Evolutionary conservation across 92 coral and sea anemone species (phyloP).

Genomic region (Epizoanthus fatuus): DNA sequence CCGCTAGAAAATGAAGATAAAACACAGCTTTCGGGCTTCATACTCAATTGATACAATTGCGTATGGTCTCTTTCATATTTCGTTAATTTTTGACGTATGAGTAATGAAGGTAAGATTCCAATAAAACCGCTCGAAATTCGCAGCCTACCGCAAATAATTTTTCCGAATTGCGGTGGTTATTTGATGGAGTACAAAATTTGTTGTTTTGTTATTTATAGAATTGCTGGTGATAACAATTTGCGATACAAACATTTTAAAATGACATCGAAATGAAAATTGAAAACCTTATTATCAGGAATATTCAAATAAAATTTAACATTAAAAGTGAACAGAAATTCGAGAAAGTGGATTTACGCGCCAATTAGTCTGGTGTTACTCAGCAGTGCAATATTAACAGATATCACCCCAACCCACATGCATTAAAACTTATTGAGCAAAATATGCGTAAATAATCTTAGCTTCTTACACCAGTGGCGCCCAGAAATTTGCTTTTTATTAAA

Average conservation of each 20-base stretch:
- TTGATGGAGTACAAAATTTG: constrained; percentile 13
- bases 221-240: not conserved
- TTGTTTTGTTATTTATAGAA: not conserved
- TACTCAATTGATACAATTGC: too few relatives aligned
- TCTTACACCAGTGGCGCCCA: not conserved
- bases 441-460: not conserved
- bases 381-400: not conserved
- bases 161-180: not conserved
- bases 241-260: not conserved
- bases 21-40: too few relatives aligned
- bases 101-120: not conserved
- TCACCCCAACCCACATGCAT: not conserved
- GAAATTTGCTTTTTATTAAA: not conserved
- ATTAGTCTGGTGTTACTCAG: too few relatives aligned
- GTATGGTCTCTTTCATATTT: too few relatives aligned
- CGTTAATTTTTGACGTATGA: not conserved
- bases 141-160: not conserved
- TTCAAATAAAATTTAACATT: not conserved
- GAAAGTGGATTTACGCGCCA: too few relatives aligned
- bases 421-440: not conserved
- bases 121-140: not conserved
- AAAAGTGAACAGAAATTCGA: not conserved
- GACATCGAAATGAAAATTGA: not conserved
- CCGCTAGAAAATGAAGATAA: too few relatives aligned
- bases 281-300: not conserved